Base-by-base conservation (phyloP, 30 jellyfish, hydroid and myxozoan species). In the Aurelia sp. region DNA sequence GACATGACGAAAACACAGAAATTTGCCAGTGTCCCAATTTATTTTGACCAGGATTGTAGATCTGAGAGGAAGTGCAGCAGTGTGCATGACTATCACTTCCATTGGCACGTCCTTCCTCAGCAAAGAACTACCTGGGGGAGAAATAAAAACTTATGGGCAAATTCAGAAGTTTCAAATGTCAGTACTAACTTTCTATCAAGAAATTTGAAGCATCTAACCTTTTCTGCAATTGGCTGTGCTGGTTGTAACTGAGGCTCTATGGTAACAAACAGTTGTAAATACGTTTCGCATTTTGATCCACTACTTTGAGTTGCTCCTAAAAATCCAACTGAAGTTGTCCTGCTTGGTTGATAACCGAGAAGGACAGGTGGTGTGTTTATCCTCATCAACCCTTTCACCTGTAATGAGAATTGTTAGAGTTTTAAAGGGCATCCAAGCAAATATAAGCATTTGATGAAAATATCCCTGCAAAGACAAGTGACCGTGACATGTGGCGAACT, bases 181-280 rank as follows among this genome's bases (percentile, higher is more conserved):
- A 27, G 33, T 27, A 1, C 33, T 7, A 44, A 5, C 7, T 44
- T 44, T 44, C 55, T 27, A 27, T 27, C 33, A 27, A 0, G 33
- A 27, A 27, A 27, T 2, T 27, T 2, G 55, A 44, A 8, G 55
- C 55, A 44, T 44, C 55, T n/a, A 48, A 88, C 97, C 89, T 40
- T 86, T 84, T 94, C 99, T 8, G 99, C 97, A 77, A 94, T 69
- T 44, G 97, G 99, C 59, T 96, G 99, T 12, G 99, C 97, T 4
- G 99, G 99, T 68, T 84, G 99, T 57, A 94, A 85, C 65, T 94
- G 99, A 48, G 99, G 99, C 82, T 94, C 99, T 16, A 94, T 84
- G 60, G 97, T 94, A 13, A 90, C 88, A 76, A 94, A 94, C 33
- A 86, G 76, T 65, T 94, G 99, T 0, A 94, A 63, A 62, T 90